Evolutionary conservation across 1,140 invertebrate genomes (phyloP).

Genomic region (Palaemon carinicauda): DNA sequence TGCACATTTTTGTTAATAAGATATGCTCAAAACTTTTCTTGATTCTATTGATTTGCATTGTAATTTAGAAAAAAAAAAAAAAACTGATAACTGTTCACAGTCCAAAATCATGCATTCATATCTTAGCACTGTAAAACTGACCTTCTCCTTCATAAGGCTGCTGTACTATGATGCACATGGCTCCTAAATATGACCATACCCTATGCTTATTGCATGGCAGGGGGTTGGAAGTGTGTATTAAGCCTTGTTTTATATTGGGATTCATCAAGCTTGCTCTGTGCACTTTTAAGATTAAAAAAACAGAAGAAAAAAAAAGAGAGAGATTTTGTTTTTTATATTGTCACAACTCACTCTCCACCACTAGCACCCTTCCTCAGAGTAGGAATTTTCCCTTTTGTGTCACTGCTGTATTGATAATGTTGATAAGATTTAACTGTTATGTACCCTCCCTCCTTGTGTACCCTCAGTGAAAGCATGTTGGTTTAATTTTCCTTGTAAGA

Average conservation of each 20-base stretch:
- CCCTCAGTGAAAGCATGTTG: too few species aligned
- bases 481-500: neutral
- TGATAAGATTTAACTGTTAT: neutral
- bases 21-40: too few species aligned
- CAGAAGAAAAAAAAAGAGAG: too few species aligned
- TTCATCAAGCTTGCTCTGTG: constrained; percentile 43
- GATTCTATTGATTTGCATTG: too few species aligned
- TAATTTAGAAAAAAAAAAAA: too few species aligned
- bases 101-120: constrained; percentile 40
- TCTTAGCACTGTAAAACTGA: constrained; percentile 23
- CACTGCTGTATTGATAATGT: neutral
- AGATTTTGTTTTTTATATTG: neutral
- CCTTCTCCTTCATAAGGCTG: too few species aligned
- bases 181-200: neutral
- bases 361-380: constrained; percentile 46
- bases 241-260: constrained; percentile 47
- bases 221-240: constrained; percentile 42
- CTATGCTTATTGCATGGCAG: constrained; percentile 52
- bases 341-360: constrained; percentile 37
- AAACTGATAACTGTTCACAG: neutral
- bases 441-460: too few species aligned
- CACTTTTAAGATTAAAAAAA: too few species aligned
- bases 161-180: too few species aligned
- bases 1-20: neutral
- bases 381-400: neutral